Base-by-base conservation (phyloP, 2,797 vertebrate genomes). In the Microctenopoma lineatum region DNA sequence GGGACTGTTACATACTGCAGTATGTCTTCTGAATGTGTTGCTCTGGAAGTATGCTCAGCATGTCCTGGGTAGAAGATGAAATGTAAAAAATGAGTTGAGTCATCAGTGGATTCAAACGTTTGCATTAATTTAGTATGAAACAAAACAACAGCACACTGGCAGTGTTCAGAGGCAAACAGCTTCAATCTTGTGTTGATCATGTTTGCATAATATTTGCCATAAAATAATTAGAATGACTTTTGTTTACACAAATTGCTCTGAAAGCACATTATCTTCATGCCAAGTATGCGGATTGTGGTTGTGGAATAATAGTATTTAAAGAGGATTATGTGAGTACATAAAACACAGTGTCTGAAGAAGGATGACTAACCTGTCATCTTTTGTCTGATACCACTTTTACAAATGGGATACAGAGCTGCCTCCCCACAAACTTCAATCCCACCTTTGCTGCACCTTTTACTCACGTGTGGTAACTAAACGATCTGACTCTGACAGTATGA, bases 351-450 rank as follows among this genome's bases (percentile, higher is more conserved):
- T 72, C 73, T 73, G 51, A 64, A 56, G 42, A 56, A 48, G 16
- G 47, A 57, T 41, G 32, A 41, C 10, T 48, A 70, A 36, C 47
- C 60, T 48, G 59, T 66, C 9, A 38, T 5, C 26, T 51, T 53
- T 61, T 73, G 66, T 73, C 77, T 63, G 38, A 62, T 36, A 29
- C 25, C 4, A 47, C 52, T 66, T 77, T 62, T 54, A 70, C 61
- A 76, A 62, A 72, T 65, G 0, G 0, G 14, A n/a, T 7, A 18
- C 8, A 36, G 12, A 15, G 7, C 8, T n/a, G 41, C 50, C 44
- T 48, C 53, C 32, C 29, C 15, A 3, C 74, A 15, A 41, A 48
- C 50, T 60, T 53, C 34, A 62, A 21, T 4, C 16, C 44, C 21
- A 51, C 39, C 14, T 55, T 47, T 56, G 38, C 26, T 70, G 16